Evolutionary conservation across 1,140 invertebrate genomes (phyloP).

Genomic region (Forficula auricularia): DNA sequence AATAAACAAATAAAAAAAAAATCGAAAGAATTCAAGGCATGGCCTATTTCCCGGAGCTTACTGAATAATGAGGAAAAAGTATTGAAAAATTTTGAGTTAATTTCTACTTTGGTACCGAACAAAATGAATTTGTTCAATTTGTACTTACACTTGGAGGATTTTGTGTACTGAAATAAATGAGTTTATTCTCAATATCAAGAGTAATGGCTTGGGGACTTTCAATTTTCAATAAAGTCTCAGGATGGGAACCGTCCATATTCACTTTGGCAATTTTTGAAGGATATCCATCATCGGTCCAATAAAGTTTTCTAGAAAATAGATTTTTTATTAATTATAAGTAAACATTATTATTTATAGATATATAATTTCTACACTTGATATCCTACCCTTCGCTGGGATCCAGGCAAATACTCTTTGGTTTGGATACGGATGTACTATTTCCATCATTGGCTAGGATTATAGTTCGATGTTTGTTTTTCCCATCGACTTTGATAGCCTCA

Average conservation of each 20-base stretch:
- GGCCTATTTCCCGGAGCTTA: too few relatives aligned
- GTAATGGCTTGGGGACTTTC: slow-evolving; percentile 64
- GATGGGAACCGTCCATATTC: slow-evolving; percentile 81
- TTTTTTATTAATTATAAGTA: too few relatives aligned
- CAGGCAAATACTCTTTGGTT: slow-evolving; percentile 70
- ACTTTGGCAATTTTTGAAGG: slow-evolving; percentile 79
- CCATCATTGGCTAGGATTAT: slow-evolving; percentile 85
- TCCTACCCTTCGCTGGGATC: slow-evolving; percentile 76
- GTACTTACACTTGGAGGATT: slow-evolving; percentile 44
- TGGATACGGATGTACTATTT: slow-evolving; percentile 64
- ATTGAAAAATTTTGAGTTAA: too few relatives aligned
- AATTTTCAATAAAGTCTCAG: slow-evolving; percentile 44
- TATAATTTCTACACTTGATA: not conserved
- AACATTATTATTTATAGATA: slow-evolving; percentile 6
- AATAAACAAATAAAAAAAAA: too few relatives aligned
- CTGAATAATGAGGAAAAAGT: too few relatives aligned
- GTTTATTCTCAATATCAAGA: slow-evolving; percentile 66
- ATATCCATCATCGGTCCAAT: slow-evolving; percentile 92
- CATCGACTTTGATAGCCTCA: slow-evolving; percentile 75
- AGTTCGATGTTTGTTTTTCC: slow-evolving; percentile 63
- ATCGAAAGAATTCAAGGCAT: too few relatives aligned
- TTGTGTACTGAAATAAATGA: slow-evolving; percentile 71
- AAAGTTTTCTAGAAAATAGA: slow-evolving; percentile 55
- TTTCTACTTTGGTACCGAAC: too few relatives aligned
- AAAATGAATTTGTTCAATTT: too few relatives aligned